Conservation (phyloP, 64 coral and sea anemone species). For the Dendrophyllia cribrosa region DNA sequence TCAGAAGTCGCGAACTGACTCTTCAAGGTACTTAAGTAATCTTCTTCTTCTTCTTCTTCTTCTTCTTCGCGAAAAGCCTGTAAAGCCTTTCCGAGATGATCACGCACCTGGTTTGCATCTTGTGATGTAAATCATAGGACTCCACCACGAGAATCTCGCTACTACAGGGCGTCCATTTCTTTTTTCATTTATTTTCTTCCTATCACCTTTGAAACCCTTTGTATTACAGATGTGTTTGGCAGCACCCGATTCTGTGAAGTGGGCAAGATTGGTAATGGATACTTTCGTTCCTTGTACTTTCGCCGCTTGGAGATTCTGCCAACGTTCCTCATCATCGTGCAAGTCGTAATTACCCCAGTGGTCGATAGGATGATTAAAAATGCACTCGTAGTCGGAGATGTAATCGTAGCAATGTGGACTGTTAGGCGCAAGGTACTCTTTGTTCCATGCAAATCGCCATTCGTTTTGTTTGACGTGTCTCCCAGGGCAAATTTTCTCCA, state of each 20-base stretch:
- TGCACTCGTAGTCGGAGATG: constrained; percentile 1
- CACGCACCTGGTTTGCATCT: not conserved
- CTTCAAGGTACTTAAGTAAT: not conserved
- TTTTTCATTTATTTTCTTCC: not conserved
- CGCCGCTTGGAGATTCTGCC: not conserved
- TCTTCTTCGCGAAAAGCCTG: not conserved
- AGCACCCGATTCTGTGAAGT: not conserved
- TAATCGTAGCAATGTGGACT: not conserved
- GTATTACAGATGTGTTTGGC: not conserved
- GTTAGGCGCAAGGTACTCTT: too few relatives aligned
- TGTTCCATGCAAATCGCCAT: not conserved
- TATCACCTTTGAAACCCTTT: not conserved
- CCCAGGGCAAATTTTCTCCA: constrained; percentile 7
- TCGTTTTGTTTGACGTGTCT: not conserved
- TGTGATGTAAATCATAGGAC: not conserved
- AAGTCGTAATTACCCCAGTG: too few relatives aligned
- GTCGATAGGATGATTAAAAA: not conserved
- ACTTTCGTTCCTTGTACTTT: not conserved
- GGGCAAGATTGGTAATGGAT: not conserved
- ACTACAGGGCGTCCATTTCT: not conserved
- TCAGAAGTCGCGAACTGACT: constrained; percentile 3
- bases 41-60: not conserved
- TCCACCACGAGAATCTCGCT: constrained; percentile 16
- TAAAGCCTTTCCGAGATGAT: not conserved
- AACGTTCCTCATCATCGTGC: not conserved